These are phyloP conservation scores for Acipenser ruthenus DNA, from an alignment of 2,797 vertebrate genomes.

Conservation along the genomic window DNA sequence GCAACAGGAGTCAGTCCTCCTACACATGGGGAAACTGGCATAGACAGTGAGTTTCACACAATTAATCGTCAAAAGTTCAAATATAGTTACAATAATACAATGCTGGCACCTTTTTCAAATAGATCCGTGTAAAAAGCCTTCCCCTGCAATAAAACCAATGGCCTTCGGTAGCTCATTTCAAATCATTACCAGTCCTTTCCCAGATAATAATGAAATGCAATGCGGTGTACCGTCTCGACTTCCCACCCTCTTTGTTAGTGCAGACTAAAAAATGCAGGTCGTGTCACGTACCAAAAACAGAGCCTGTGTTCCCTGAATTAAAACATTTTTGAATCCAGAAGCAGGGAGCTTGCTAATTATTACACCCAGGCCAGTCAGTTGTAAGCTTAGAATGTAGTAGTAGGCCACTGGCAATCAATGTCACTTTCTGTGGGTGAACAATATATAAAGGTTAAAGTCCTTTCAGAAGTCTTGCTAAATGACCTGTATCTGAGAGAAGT, in stretches of 20 bases:
- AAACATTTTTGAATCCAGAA: constrained; percentile 23
- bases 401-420: constrained; percentile 32
- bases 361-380: constrained; percentile 24
- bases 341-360: constrained; percentile 35
- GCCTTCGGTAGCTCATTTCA: constrained; percentile 55
- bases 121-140: constrained; percentile 61
- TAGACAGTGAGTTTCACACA: constrained; percentile 49
- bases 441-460: constrained; percentile 44
- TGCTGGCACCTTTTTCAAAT: constrained; percentile 54
- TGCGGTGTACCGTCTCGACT: constrained; percentile 41
- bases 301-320: constrained; percentile 53
- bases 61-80: constrained; percentile 64
- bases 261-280: constrained; percentile 40
- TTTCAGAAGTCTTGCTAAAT: constrained; percentile 17
- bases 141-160: constrained; percentile 59
- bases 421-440: constrained; percentile 38
- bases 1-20: too few species aligned
- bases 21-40: constrained; percentile 37
- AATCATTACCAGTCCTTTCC: constrained; percentile 50
- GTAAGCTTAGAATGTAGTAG: constrained; percentile 30
- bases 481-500: constrained; percentile 14
- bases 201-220: constrained; percentile 56
- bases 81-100: constrained; percentile 66
- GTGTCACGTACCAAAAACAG: constrained; percentile 53
- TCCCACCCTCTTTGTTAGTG: constrained; percentile 12